Conservation (phyloP, 1,140 invertebrate species). For the Pseudomyrmex pallidus region DNA sequence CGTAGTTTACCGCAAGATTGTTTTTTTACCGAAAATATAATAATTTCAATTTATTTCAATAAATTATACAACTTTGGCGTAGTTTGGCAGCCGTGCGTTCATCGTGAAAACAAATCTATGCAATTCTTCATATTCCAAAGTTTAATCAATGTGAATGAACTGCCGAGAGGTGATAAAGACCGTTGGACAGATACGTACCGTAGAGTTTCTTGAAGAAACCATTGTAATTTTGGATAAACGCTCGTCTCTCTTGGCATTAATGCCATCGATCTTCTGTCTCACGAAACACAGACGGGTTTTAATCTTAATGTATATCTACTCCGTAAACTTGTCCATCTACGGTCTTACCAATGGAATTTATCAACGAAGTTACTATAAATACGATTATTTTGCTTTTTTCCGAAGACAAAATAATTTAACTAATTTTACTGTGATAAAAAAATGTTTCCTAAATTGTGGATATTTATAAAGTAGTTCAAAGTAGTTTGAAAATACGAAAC, state of each 20-base stretch:
- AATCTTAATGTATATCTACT: constrained; percentile 8
- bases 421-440: not conserved
- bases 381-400: not conserved
- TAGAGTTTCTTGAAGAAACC: not conserved
- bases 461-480: no score
- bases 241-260: not conserved
- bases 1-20: no score
- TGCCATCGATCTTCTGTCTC: constrained; percentile 1
- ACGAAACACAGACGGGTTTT: not conserved
- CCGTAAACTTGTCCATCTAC: not conserved
- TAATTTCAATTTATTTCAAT: not conserved
- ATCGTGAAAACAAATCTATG: constrained; percentile 2
- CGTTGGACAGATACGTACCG: constrained; percentile 23
- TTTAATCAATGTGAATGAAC: constrained; percentile 9
- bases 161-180: not conserved
- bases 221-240: not conserved
- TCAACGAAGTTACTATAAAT: not conserved
- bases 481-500: no score
- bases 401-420: not conserved
- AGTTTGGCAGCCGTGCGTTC: not conserved
- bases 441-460: not conserved
- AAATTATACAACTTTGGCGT: not conserved
- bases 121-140: constrained; percentile 4
- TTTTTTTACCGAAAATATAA: no score
- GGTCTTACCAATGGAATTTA: not conserved